Conservation (phyloP, 2,113 vertebrate genomes). For the Nerophis ophidion region DNA sequence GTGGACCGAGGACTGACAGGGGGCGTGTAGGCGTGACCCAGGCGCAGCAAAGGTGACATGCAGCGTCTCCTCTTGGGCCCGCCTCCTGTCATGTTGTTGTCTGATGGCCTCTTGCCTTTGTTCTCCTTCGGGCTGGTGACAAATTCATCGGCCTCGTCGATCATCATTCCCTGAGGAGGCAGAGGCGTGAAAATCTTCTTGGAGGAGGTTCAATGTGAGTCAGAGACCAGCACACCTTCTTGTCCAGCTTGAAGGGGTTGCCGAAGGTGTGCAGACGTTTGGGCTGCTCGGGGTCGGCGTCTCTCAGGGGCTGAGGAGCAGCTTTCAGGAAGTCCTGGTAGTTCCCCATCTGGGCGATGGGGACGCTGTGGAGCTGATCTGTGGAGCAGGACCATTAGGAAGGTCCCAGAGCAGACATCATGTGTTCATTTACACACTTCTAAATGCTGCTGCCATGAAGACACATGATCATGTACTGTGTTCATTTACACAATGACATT, state of each 20-base stretch:
- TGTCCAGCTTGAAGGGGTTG: constrained; percentile 97
- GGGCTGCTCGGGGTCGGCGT: constrained; percentile 93
- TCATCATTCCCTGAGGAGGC: constrained; percentile 90
- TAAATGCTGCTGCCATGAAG: no score
- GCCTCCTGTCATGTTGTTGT: constrained; percentile 71
- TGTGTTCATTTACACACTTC: no score
- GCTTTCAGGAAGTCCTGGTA: constrained; percentile 96
- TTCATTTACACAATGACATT: no score
- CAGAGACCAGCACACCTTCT: constrained; percentile 75
- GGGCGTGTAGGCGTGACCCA: constrained; percentile 75
- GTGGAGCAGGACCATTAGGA: background rate
- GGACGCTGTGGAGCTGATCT: constrained; percentile 95
- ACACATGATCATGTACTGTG: no score
- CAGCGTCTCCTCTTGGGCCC: constrained; percentile 86
- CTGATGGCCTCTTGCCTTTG: constrained; percentile 81
- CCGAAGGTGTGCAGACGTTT: constrained; percentile 94
- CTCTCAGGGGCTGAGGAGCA: constrained; percentile 86
- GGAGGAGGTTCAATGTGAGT: background rate
- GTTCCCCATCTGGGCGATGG: constrained; percentile 97
- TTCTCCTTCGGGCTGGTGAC: constrained; percentile 85
- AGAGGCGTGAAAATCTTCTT: background rate
- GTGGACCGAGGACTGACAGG: constrained; percentile 66
- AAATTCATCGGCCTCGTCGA: constrained; percentile 96
- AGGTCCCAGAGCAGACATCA: no score
- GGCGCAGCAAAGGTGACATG: constrained; percentile 82